Base-by-base conservation (phyloP, 2,797 vertebrate genomes). In the Anas georgica region DNA sequence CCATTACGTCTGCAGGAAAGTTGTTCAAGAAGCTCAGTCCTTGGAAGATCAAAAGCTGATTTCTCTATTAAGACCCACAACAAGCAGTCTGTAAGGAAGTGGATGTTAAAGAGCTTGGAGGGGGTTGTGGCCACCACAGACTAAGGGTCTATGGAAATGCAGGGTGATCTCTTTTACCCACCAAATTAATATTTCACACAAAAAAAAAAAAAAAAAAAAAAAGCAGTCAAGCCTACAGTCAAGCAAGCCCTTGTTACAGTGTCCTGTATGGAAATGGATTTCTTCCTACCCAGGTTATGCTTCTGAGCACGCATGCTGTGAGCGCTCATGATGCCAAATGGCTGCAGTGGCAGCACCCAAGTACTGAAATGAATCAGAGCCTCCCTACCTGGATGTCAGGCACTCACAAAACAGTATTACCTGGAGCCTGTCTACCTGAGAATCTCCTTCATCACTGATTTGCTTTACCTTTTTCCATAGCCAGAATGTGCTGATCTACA, bases 401-500 rank as follows among this genome's bases (percentile, higher is more conserved):
- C 25, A 45, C 17, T 55, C 50, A 7, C 33, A 58, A 77, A 91
- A 70, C 46, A 64, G 13, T 59, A 78, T 80, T 75, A 83, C 50
- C 62, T 83, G 68, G 21, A 77, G 28, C 23, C 70, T 85, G 22
- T 41, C 68, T 89, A 41, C 1, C 0, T 45, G 8, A 83, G 22
- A 45, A 6, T 48, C 48, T 78, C 20, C 52, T 79, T 88, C 72
- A 70, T 60, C 33, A 33, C 35, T 33, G 14, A 37, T 94, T 86
- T 69, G 4, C 33, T 77, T 90, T 78, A 56, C 23, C 11, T 75
- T 80, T 86, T 87, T 74, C 62, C 25, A 68, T 17, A 89, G 46
- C 33, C 41, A 83, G 54, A 83, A 88, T 39, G 15, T 74, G 70
- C 70, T 67, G 43, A 91, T 28, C 41, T 45, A 43, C 31, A 33